phyloP scores from a whole-genome alignment of 2,888 invertebrate genomes.

The Ariolimax columbianus region DNA sequence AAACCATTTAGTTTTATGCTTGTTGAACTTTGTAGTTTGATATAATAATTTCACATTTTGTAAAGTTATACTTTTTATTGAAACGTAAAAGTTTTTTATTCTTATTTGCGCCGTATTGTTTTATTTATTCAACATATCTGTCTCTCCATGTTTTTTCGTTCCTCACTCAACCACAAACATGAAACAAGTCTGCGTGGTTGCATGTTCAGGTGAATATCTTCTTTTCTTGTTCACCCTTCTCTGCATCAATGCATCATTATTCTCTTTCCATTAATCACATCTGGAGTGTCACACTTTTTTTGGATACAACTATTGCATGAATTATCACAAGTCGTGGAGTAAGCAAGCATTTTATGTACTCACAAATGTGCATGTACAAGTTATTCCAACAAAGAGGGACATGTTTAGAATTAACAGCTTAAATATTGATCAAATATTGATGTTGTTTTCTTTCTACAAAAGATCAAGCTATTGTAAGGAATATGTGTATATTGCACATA shows the following conservation, averaged over 20 bases:
- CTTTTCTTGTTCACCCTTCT: not conserved
- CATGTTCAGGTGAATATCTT: constrained; percentile 32
- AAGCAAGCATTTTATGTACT: not conserved
- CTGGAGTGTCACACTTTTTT: not conserved
- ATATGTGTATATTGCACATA: too few relatives aligned
- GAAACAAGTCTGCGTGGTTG: constrained; percentile 18
- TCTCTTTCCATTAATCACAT: not conserved
- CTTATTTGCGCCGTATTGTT: not conserved
- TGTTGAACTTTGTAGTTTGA: not conserved
- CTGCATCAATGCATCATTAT: not conserved
- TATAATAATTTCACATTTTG: not conserved
- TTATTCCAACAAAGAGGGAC: not conserved
- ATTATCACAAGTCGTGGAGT: not conserved
- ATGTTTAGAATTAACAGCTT: too few relatives aligned
- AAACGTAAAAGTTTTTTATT: not conserved
- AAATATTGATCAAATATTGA: too few relatives aligned
- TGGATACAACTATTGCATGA: not conserved
- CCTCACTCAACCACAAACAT: not conserved
- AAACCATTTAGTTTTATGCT: not conserved
- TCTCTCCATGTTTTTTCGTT: constrained; percentile 1
- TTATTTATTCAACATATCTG: not conserved
- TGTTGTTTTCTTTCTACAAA: too few relatives aligned
- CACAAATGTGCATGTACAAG: not conserved
- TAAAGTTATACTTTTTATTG: not conserved
- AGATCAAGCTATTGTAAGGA: too few relatives aligned